Evolutionary conservation across 1,140 invertebrate genomes (phyloP).

Genomic region (Zaprionus ghesquierei): DNA sequence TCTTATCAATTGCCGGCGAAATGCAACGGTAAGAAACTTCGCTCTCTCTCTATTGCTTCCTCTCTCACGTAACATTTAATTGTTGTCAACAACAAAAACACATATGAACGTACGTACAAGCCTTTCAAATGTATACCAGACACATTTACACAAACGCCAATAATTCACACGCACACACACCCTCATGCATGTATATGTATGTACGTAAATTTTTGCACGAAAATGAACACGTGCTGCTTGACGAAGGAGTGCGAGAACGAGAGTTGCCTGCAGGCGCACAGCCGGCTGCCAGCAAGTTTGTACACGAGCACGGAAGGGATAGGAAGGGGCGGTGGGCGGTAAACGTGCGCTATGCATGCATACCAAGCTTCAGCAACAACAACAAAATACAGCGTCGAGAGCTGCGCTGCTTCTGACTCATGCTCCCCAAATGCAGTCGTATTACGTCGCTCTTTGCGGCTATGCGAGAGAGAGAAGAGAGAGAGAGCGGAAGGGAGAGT

Average conservation of each 20-base stretch:
- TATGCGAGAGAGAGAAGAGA: slow-evolving; percentile 35
- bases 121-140: slow-evolving; percentile 49
- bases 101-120: slow-evolving; percentile 25
- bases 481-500: background rate
- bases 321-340: background rate
- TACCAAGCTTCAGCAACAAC: slow-evolving; percentile 63
- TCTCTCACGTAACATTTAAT: slow-evolving; percentile 65
- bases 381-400: slow-evolving; percentile 59
- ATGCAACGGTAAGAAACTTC: background rate
- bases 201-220: slow-evolving; percentile 52
- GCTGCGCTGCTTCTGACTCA: slow-evolving; percentile 57
- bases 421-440: slow-evolving; percentile 29
- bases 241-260: slow-evolving; percentile 22
- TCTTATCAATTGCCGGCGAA: slow-evolving; percentile 52
- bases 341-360: slow-evolving; percentile 54
- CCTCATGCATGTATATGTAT: background rate
- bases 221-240: slow-evolving; percentile 76
- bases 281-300: slow-evolving; percentile 33
- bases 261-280: slow-evolving; percentile 37
- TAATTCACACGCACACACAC: slow-evolving; percentile 24
- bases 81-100: slow-evolving; percentile 57
- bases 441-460: slow-evolving; percentile 20
- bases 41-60: background rate
- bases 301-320: background rate
- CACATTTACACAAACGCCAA: slow-evolving; percentile 16